Base-by-base conservation (phyloP, 30 jellyfish, hydroid and myxozoan genomes). In the Catostylus mosaicus region DNA sequence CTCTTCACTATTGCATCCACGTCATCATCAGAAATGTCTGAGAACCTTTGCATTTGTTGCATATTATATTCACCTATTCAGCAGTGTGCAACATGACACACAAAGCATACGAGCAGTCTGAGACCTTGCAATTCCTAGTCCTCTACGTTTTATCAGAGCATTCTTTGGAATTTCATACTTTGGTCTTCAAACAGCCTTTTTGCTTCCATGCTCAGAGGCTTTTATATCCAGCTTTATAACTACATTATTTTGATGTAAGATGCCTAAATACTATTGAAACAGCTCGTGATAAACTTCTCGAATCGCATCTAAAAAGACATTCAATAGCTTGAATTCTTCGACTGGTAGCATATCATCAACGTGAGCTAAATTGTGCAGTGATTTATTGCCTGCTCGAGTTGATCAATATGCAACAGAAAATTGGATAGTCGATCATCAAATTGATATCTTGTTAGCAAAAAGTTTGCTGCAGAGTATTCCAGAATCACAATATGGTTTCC, bases 31-130 rank as follows among this genome's bases (percentile, higher is more conserved):
- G 87, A 72, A 33, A 75, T 77, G 26, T 50, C 87, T 43, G 79
- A 51, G 64, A 76, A 77, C 52, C 83, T 36, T 31, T 71, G 81
- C 67, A 76, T 24, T 16, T 64, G 40, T 19, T 77, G 74, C 63
- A 87, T 70, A 57, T 87, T 69, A 51, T 46, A 77, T 59, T 87
- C 91, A 23, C 75, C 85, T 23, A 67, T 80, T 77, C 91, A 40
- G 61, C 96, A 52, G 59, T 62, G 96, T 87, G 91, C 91, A 87
- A 64, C 90, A 45, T 31, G 90, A 75, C 73, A 75, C 90, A 47
- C 86, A 74, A 65, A 74, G 33, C 80, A 61, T 64, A 46, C 77
- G 54, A 18, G 90, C 90, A 46, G 75, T 77, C 24, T 85, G 65
- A 31, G 78, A 54, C 90, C 89, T 74, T n/a, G 75, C 14, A 45